phyloP scores from a whole-genome alignment of 2,797 vertebrate species.

The Lindbergichthys nudifrons region DNA sequence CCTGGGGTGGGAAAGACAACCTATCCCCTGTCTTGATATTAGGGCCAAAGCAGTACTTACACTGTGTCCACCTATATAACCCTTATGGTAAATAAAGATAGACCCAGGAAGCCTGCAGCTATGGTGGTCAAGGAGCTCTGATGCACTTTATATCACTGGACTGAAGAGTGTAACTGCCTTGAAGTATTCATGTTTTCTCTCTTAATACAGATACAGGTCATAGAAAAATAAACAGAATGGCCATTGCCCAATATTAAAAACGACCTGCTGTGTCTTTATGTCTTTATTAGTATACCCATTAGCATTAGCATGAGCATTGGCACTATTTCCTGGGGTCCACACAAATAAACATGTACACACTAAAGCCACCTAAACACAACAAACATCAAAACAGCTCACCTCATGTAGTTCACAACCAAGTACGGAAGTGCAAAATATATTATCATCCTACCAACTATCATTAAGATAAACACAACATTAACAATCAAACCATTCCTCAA shows the following conservation, averaged over 20 bases:
- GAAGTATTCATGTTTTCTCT: background rate
- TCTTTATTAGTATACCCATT: no score
- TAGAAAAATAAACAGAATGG: background rate
- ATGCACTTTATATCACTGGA: conserved; percentile 52
- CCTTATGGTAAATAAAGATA: conserved; percentile 64
- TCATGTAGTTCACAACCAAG: no score
- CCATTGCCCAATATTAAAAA: background rate
- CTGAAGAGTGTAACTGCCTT: conserved; percentile 44
- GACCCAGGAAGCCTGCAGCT: conserved; percentile 56
- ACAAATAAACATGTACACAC: no score
- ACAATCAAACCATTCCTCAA: no score
- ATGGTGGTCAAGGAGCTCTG: conserved; percentile 67
- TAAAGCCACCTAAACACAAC: no score
- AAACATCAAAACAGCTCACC: no score
- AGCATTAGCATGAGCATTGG: no score
- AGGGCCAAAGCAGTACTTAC: conserved; percentile 68
- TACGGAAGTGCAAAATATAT: no score
- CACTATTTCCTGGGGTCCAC: no score
- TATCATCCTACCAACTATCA: no score
- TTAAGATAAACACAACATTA: no score
- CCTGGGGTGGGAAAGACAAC: conserved; percentile 46
- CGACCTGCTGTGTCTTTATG: background rate
- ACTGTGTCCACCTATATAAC: conserved; percentile 62
- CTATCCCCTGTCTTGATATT: conserved; percentile 43
- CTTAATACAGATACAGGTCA: background rate